These are phyloP conservation scores for Carapus acus DNA, from an alignment of 2,797 vertebrate species.

Conservation along the genomic window DNA sequence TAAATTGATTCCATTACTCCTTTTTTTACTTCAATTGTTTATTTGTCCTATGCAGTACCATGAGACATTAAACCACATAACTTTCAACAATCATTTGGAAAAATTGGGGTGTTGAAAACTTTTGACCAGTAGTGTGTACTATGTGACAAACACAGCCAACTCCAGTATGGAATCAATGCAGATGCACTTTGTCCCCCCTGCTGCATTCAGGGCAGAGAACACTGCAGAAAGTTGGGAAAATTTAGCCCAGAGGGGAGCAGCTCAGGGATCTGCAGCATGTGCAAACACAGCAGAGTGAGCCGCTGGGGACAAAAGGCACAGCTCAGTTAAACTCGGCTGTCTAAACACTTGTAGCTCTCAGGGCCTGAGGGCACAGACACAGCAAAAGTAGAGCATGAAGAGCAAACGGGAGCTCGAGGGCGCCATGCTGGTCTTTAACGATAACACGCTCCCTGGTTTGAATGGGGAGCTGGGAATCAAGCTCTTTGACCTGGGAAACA, in stretches of 20 bases:
- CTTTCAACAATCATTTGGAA: too few species aligned
- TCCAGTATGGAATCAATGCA: slow-evolving; percentile 10
- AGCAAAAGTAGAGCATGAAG: slow-evolving; percentile 22
- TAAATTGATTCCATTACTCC: too few species aligned
- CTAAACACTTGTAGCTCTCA: slow-evolving; percentile 51
- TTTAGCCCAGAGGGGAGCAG: slow-evolving; percentile 1
- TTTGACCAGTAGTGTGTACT: too few species aligned
- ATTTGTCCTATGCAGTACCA: too few species aligned
- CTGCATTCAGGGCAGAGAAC: slow-evolving; percentile 13
- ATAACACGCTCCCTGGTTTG: slow-evolving; percentile 41
- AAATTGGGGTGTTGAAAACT: too few species aligned
- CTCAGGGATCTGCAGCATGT: slow-evolving; percentile 37
- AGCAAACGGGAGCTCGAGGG: slow-evolving; percentile 2
- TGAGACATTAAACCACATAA: too few species aligned
- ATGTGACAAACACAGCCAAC: too few species aligned
- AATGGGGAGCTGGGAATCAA: slow-evolving; percentile 47
- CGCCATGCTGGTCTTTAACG: slow-evolving; percentile 40
- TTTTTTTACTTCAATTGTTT: too few species aligned
- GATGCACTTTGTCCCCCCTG: slow-evolving; percentile 19
- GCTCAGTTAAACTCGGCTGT: slow-evolving; percentile 25
- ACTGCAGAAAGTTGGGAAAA: slow-evolving; percentile 5
- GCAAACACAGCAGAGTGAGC: slow-evolving; percentile 39
- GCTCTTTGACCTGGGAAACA: slow-evolving; percentile 50
- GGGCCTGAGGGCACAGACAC: slow-evolving; percentile 48
- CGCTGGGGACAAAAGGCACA: slow-evolving; percentile 33